Evolutionary conservation across 2,797 vertebrate species (phyloP), one percentile per base, ranked within the genome.

Genomic region (Craterocephalus amniculus): DNA sequence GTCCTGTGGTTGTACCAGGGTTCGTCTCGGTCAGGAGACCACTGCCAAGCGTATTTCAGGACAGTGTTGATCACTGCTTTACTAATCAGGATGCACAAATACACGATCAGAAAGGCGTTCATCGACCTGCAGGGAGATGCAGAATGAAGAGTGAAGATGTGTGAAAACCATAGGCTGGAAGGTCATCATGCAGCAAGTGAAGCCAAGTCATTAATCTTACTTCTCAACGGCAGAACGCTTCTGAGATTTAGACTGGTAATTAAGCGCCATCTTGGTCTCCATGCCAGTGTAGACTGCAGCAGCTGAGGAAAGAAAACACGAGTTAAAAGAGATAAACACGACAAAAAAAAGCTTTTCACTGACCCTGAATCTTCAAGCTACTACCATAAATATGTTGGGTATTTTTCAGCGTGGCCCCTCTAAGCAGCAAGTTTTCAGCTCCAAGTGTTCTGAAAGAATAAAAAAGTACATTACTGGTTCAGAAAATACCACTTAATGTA

Each of bases 261-360:
- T 99, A 67, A 99, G 93, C 0, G 98, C 97, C 98, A 99, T 99
- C 94, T 99, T 99, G 68, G 97, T 97, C 81, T 99, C 98, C 98
- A 99, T 99, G 80, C 98, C 98, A 0, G 98, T 99, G 89, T 99
- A 99, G 86, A 99, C 94, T 24, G 97, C 97, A 72, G 98, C 96
- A 84, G 96, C 98, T 99, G 81, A 73, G 5, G 22, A 58, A 72
- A 83, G 20, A 80, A 65, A 72, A 76, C 18, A 38, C 7, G 0
- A 13, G 35, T 63, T 71, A 58, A 84, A 45, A 52, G 38, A 36
- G 5, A 67, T 26, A 72, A 62, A 9, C 40, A 24, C 2, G 16
- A 52, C 38, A 38, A 9, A 12, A 55, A n/a, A n/a, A n/a, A n/a
- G n/a, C n/a, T n/a, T n/a, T n/a, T n/a, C n/a, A n/a, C n/a, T n/a